phyloP scores from a whole-genome alignment of 2,888 invertebrate species.

The Strigamia transsilvanica region DNA sequence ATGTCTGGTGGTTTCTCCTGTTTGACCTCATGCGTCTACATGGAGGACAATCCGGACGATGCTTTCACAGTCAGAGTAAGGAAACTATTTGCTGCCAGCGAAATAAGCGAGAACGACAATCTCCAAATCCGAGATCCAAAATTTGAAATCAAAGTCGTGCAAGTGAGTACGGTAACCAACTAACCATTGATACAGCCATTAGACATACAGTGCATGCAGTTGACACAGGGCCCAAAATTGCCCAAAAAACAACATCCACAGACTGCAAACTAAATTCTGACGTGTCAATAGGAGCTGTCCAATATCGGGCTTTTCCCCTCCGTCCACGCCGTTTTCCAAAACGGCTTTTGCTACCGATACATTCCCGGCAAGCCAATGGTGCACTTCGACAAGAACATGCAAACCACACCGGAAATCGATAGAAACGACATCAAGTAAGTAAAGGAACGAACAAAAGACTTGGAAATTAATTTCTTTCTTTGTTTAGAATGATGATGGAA shows the following conservation, averaged over 20 bases:
- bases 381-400: background rate
- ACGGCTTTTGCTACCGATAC: background rate
- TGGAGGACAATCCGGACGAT: background rate
- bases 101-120: background rate
- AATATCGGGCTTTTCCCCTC: background rate
- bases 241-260: no score
- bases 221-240: no score
- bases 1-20: slow-evolving; percentile 23
- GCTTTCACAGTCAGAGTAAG: background rate
- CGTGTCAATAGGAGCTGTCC: background rate
- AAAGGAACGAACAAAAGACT: background rate
- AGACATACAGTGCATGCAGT: no score
- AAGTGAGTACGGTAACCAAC: no score
- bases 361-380: background rate
- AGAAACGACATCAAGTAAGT: background rate
- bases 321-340: background rate
- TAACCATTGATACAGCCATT: background rate
- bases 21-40: background rate
- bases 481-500: background rate
- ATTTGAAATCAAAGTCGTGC: background rate
- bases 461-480: background rate
- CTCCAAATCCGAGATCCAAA: background rate
- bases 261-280: no score
- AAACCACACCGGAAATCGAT: background rate
- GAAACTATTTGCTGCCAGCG: background rate